Conservation (phyloP, 2,113 vertebrate species). For the Ammodytes marinus region DNA sequence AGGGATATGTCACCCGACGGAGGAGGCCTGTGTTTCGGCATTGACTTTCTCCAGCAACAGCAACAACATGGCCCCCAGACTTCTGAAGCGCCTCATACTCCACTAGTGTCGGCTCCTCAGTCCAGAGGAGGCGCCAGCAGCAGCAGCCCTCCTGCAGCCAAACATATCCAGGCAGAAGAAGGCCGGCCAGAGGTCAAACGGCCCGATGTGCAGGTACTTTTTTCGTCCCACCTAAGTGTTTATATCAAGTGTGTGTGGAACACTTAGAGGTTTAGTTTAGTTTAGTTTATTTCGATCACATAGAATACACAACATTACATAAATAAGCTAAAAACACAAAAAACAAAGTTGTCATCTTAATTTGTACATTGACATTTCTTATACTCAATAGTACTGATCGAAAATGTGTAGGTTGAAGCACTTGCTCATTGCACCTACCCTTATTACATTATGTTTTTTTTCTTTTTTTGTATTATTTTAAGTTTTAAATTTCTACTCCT, state of each 20-base stretch:
- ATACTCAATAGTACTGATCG: too few relatives aligned
- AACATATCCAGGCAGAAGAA: slow-evolving; percentile 67
- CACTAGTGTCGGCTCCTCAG: slow-evolving; percentile 55
- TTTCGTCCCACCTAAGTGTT: not conserved
- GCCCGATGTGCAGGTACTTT: slow-evolving; percentile 70
- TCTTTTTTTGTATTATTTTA: too few relatives aligned
- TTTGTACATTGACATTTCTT: too few relatives aligned
- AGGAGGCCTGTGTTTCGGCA: slow-evolving; percentile 86
- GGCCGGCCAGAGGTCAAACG: slow-evolving; percentile 70
- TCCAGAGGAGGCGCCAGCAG: slow-evolving; percentile 48
- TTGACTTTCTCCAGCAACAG: slow-evolving; percentile 78
- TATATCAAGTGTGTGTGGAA: not conserved
- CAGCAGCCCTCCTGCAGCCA: slow-evolving; percentile 71
- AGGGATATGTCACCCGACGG: slow-evolving; percentile 89
- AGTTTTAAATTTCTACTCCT: too few relatives aligned
- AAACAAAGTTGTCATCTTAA: too few relatives aligned
- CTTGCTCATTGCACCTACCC: too few relatives aligned
- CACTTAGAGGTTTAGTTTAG: not conserved
- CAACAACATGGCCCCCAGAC: slow-evolving; percentile 64
- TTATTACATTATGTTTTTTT: too few relatives aligned
- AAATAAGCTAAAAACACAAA: too few relatives aligned
- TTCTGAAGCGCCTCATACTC: slow-evolving; percentile 54
- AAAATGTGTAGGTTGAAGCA: too few relatives aligned
- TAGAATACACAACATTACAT: too few relatives aligned
- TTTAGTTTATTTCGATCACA: not conserved